Evolutionary conservation across 2,113 vertebrate genomes (phyloP).

Genomic region (Actenoides lindsayi): DNA sequence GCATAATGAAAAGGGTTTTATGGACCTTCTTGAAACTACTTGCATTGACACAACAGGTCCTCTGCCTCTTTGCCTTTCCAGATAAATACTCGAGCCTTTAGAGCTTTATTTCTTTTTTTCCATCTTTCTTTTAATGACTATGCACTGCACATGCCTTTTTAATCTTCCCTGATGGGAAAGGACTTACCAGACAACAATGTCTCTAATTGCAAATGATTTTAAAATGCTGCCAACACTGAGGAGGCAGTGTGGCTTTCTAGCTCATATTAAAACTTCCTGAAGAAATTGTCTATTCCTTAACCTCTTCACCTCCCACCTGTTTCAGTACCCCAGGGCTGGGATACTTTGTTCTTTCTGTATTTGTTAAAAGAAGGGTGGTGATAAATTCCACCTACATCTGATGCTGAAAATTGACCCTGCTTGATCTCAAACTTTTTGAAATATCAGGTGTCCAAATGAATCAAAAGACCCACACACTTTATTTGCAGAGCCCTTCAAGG

Average conservation of each 20-base stretch:
- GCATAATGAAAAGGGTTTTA: background rate
- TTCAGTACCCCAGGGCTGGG: background rate
- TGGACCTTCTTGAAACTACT: background rate
- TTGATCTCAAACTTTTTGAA: background rate
- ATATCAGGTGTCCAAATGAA: constrained; percentile 7
- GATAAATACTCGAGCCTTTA: background rate
- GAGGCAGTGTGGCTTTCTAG: background rate
- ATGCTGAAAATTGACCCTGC: background rate
- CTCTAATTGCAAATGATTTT: constrained; percentile 9
- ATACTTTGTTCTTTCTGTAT: constrained; percentile 31
- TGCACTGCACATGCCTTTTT: constrained; percentile 12
- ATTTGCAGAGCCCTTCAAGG: background rate
- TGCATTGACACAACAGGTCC: background rate
- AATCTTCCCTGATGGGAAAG: constrained; percentile 9
- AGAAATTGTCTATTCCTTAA: background rate
- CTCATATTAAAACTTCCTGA: background rate
- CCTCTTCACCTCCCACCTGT: background rate
- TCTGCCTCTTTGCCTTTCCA: background rate
- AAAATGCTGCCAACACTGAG: constrained; percentile 13
- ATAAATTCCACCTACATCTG: constrained; percentile 35
- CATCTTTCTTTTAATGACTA: background rate
- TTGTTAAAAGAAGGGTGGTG: constrained; percentile 1
- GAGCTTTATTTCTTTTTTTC: background rate
- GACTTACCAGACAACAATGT: background rate
- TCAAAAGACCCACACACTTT: background rate